phyloP scores from a whole-genome alignment of 2,888 invertebrate genomes.

The Amaurobius ferox region DNA sequence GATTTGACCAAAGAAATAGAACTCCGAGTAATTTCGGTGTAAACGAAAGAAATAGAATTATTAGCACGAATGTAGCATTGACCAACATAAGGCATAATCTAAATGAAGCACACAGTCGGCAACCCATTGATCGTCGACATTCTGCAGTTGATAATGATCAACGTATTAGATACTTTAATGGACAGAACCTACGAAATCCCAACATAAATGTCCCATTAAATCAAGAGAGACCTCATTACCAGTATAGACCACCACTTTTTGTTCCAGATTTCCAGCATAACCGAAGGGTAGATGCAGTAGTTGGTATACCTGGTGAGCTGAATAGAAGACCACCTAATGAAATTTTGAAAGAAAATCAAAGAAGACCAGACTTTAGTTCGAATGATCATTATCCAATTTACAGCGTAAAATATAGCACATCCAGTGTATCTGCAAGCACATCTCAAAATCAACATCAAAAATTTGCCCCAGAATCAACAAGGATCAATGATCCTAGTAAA shows the following conservation, averaged over 20 bases:
- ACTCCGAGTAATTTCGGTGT: neutral
- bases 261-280: conserved; percentile 36
- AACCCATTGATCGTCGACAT: neutral
- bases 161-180: neutral
- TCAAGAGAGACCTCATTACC: neutral
- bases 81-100: conserved; percentile 32
- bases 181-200: neutral
- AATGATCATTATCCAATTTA: neutral
- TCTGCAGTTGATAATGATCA: neutral
- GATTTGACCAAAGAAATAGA: neutral
- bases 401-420: neutral
- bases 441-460: neutral
- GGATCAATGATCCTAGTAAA: no score
- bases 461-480: no score
- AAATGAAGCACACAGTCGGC: neutral
- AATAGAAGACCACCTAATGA: neutral
- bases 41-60: neutral
- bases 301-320: neutral
- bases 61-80: neutral
- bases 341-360: neutral
- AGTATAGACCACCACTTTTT: conserved; percentile 46
- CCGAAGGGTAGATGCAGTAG: neutral
- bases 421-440: neutral
- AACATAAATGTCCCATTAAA: neutral
- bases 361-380: neutral